Base-by-base conservation (phyloP, 92 coral and sea anemone genomes). In the Actinostola sp. region DNA sequence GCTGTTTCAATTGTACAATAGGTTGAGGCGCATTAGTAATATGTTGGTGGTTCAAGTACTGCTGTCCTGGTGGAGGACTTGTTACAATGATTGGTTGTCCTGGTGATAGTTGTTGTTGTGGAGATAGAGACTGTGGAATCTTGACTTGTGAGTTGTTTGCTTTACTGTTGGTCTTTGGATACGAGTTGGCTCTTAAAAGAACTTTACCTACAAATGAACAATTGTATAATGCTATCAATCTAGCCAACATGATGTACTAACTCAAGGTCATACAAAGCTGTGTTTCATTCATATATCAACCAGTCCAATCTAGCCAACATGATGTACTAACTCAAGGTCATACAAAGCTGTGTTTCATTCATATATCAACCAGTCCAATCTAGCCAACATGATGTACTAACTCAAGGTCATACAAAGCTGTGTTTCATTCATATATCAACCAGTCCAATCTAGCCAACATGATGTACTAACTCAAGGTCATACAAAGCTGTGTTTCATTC, bases 1-100 rank as follows among this genome's bases (percentile, higher is more conserved):
- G 97, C 69, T 90, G 97, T 59, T 76, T 90, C 8, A 90, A 82
- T 33, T 90, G 97, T 30, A 79, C 97, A 61, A 90, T 90, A 11
- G 97, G 97, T 66, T 81, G 94, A 26, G 82, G 73, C 0, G 94
- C 44, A 49, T 66, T 82, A 35, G 88, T 66, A 17, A 88, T 71
- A 70, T 88, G 88, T 49, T 75, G 92, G 25, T 92, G 97, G 73
- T 89, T 89, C 39, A 88, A 67, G 42, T 89, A 88, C 68, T 86
- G 88, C 63, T 89, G 94, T 31, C 87, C 83, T 19, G 83, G 87
- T 61, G 90, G 92, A 24, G 91, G 92, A 75, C 89, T 89, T 35
- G 72, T 75, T 31, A 87, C 82, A 7, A 89, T 81, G 9, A 92
- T 80, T 41, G 86, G 63, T 73, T 89, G 92, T 28, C 84, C 90